Conservation (phyloP, 2,113 vertebrate species). For the Stictonetta naevosa region DNA sequence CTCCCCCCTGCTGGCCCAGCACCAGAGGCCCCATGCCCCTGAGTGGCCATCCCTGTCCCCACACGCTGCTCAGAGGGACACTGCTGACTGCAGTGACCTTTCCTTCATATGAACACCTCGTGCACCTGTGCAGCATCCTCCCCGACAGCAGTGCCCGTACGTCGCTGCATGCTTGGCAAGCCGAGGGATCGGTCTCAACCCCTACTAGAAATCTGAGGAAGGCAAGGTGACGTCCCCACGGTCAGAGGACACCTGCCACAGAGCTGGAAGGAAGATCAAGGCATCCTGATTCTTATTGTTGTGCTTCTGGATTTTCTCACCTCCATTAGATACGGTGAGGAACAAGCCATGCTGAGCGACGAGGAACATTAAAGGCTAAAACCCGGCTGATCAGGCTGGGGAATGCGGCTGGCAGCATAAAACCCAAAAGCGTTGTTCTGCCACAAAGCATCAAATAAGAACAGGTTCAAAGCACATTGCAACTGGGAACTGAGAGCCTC, state of each 20-base stretch:
- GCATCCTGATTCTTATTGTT: not conserved
- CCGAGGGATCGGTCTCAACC: too few species aligned
- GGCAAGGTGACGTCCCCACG: not conserved
- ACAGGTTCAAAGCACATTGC: not conserved
- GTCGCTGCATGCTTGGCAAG: not conserved
- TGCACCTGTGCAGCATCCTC: too few species aligned
- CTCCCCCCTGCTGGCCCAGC: not conserved
- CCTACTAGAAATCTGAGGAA: not conserved
- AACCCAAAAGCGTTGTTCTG: not conserved
- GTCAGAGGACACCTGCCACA: not conserved
- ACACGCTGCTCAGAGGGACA: too few species aligned
- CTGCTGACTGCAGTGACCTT: not conserved
- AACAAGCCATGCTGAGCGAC: not conserved
- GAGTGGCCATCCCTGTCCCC: not conserved
- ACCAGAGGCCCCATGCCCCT: not conserved
- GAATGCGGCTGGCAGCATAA: not conserved
- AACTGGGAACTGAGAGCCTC: not conserved
- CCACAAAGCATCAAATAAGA: not conserved
- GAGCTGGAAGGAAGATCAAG: not conserved
- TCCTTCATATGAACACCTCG: not conserved
- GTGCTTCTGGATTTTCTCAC: not conserved
- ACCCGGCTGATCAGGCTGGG: not conserved
- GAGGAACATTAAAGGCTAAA: not conserved
- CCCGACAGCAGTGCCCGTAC: not conserved
- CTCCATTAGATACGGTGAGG: too few species aligned